Conservation (phyloP, 1,140 invertebrate genomes). For the Caenorhabditis inopinata region DNA sequence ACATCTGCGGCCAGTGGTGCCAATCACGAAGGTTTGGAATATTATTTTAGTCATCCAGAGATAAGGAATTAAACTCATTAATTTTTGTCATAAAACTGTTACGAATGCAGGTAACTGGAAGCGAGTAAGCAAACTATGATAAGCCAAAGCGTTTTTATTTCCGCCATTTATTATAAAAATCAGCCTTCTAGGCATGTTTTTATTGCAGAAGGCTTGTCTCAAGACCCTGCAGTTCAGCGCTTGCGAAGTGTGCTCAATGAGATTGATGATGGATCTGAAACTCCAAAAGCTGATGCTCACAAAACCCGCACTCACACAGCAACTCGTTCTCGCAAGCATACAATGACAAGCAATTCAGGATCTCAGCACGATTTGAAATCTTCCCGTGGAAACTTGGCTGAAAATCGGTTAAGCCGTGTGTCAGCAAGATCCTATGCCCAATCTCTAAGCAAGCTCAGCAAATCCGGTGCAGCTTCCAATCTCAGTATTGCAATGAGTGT, state of each 20-base stretch:
- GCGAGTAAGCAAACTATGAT: no score
- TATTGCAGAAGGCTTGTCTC: background rate
- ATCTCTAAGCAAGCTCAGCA: constrained; percentile 60
- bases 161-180: no score
- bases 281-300: background rate
- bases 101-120: background rate
- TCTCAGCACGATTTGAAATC: constrained; percentile 40
- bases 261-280: background rate
- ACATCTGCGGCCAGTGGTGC: constrained; percentile 23
- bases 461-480: constrained; percentile 52
- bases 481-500: constrained; percentile 59
- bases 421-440: constrained; percentile 62
- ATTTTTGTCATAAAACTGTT: background rate
- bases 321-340: constrained; percentile 51
- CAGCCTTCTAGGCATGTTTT: no score
- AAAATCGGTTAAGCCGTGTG: constrained; percentile 54
- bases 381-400: constrained; percentile 53
- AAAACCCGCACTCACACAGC: constrained; percentile 12
- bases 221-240: background rate
- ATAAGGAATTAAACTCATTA: background rate
- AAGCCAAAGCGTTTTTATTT: no score
- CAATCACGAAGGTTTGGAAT: background rate
- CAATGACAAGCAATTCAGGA: constrained; percentile 54
- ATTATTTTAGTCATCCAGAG: background rate
- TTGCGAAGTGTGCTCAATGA: background rate